Conservation (phyloP, 2,113 vertebrate species). For the Phaethornis superciliosus region DNA sequence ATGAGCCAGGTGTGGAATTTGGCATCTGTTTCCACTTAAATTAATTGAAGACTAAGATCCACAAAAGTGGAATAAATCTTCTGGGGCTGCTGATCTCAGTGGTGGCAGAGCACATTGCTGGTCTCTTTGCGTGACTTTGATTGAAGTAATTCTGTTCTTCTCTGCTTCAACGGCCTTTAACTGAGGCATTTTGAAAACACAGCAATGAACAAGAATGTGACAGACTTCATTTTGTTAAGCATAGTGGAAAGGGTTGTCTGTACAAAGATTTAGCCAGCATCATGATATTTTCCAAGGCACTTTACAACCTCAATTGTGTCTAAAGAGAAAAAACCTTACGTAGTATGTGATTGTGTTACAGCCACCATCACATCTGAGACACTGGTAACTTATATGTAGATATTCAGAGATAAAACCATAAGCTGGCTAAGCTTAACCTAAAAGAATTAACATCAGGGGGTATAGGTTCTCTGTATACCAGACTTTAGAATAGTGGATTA, state of each 20-base stretch:
- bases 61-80: background rate
- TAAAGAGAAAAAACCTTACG: background rate
- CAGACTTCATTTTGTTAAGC: background rate
- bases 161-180: background rate
- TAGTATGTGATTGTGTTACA: background rate
- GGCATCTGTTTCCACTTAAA: background rate
- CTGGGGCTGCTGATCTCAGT: background rate
- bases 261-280: background rate
- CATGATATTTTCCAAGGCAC: background rate
- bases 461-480: background rate
- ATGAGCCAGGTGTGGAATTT: background rate
- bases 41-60: rapidly evolving
- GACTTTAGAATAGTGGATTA: background rate
- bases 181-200: background rate
- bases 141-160: background rate
- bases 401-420: background rate
- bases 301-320: background rate
- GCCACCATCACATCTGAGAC: background rate
- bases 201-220: background rate
- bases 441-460: background rate
- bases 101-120: background rate
- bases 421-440: background rate
- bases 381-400: background rate
- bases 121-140: background rate
- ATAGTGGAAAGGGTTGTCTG: background rate